A percentile compares a stretch with the other conserved stretches of the same genome.
Evolutionary conservation across 2,113 vertebrate genomes (phyloP).

Genomic region (Morone chrysops): DNA sequence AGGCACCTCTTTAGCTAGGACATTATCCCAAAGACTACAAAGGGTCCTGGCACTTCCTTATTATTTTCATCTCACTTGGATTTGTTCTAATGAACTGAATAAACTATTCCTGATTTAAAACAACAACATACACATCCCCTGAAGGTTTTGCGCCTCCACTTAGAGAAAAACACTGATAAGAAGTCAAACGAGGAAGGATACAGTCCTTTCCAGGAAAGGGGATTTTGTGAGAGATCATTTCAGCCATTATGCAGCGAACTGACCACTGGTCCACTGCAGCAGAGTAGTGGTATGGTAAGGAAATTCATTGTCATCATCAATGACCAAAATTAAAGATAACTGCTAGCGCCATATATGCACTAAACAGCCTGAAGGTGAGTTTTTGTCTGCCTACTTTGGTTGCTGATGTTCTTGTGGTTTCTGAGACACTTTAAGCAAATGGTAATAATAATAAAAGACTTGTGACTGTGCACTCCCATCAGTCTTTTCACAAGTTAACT

Average conservation of each 20-base stretch:
- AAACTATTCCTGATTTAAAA: conserved; percentile 1
- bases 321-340: not conserved
- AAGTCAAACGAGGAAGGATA: conserved; percentile 82
- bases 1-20: not conserved
- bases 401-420: not conserved
- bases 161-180: not conserved
- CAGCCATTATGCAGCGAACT: conserved; percentile 91
- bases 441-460: not conserved
- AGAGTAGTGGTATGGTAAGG: conserved; percentile 25
- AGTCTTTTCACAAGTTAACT: not conserved
- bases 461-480: not conserved
- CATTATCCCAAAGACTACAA: not conserved
- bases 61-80: not conserved
- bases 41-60: too few species aligned
- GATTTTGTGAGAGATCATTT: conserved; percentile 93
- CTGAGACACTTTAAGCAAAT: not conserved
- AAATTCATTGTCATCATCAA: conserved; percentile 12
- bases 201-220: conserved; percentile 93
- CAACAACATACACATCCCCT: not conserved
- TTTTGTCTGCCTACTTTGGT: not conserved
- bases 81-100: not conserved
- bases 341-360: not conserved
- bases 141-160: not conserved
- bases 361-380: not conserved
- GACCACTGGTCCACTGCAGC: conserved; percentile 92